Percentiles rank a stretch among this genome's conserved stretches.
phyloP scores from a whole-genome alignment of 1,140 invertebrate species.

The Brachionus calyciflorus region DNA sequence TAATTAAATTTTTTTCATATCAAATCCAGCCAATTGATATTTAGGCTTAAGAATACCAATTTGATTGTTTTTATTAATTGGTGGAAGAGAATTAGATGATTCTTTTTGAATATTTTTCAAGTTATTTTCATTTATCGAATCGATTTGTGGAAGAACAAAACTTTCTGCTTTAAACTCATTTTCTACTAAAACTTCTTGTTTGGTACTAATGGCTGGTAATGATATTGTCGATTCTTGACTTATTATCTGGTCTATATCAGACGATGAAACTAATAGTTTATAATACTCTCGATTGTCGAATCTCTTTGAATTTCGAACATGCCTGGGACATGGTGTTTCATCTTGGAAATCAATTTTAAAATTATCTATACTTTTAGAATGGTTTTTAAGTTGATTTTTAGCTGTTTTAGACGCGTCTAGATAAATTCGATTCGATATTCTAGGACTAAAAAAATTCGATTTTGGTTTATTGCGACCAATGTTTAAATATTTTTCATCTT shows the following conservation, averaged over 20 bases:
- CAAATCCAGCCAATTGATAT: neutral
- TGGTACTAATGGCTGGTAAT: neutral
- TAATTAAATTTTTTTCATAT: neutral
- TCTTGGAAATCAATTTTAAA: conserved; percentile 21
- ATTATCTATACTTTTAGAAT: neutral
- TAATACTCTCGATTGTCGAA: conserved; percentile 27
- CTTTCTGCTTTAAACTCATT: neutral
- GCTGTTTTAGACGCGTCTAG: neutral
- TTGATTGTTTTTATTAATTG: too few species aligned
- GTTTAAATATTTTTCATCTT: conserved; percentile 12
- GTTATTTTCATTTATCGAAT: neutral
- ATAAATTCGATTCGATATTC: neutral
- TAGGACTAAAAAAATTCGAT: conserved; percentile 26
- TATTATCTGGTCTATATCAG: neutral
- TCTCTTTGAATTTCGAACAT: neutral
- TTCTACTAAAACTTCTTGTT: neutral
- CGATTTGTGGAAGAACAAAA: neutral
- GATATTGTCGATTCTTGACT: neutral
- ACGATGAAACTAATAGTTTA: neutral
- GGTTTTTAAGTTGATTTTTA: neutral
- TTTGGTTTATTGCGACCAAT: conserved; percentile 25
- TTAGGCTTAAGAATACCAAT: too few species aligned
- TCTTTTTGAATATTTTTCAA: neutral
- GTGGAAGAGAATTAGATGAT: too few species aligned
- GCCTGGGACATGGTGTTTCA: conserved; percentile 12